Percentiles rank a stretch among this genome's conserved stretches.
phyloP scores from a whole-genome alignment of 1,140 invertebrate genomes.

The Hypothenemus hampei region DNA sequence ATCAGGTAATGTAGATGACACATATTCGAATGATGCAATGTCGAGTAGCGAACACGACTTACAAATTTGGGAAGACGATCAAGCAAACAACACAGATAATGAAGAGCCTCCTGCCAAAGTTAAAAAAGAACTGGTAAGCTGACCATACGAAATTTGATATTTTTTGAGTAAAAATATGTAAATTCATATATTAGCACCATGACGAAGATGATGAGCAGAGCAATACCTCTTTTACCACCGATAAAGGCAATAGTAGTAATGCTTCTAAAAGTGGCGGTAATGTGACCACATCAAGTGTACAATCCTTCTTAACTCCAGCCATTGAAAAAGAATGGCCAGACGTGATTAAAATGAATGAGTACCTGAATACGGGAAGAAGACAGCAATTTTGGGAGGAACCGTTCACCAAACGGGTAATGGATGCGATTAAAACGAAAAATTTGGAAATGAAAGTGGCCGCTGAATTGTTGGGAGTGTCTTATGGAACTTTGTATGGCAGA shows the following conservation, averaged over 20 bases:
- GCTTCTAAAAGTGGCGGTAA: conserved; percentile 12
- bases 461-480: conserved; percentile 80
- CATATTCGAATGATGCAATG: conserved; percentile 44
- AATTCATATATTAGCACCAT: conserved; percentile 8
- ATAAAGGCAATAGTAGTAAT: conserved; percentile 10
- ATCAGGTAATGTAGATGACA: conserved; percentile 46
- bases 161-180: not conserved
- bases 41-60: conserved; percentile 43
- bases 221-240: conserved; percentile 24
- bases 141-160: not conserved
- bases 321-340: conserved; percentile 63
- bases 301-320: conserved; percentile 40
- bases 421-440: conserved; percentile 83
- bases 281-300: conserved; percentile 34
- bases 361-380: conserved; percentile 74
- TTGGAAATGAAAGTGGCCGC: conserved; percentile 91
- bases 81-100: conserved; percentile 35
- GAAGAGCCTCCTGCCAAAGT: conserved; percentile 39
- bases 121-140: conserved; percentile 40
- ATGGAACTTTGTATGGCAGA: conserved; percentile 81
- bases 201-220: conserved; percentile 33
- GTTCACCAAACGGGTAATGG: conserved; percentile 76
- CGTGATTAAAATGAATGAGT: conserved; percentile 84
- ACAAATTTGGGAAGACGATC: conserved; percentile 42
- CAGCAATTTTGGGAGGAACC: conserved; percentile 90